Base-by-base conservation (phyloP, 2,113 vertebrate species). In the Prunella fulvescens region DNA sequence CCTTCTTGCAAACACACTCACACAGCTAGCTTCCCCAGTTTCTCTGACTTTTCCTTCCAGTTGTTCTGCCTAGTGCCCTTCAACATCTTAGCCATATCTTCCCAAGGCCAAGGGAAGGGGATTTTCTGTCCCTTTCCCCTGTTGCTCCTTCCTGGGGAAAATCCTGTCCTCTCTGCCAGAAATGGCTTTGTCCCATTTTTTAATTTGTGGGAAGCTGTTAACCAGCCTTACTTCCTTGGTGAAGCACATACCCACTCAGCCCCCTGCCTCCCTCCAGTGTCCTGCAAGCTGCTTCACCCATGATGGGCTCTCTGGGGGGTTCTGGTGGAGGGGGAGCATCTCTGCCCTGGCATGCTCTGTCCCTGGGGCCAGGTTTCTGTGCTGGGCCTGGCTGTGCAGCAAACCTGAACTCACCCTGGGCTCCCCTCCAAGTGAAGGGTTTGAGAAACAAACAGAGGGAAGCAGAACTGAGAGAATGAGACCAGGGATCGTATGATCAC, bases 51-150 rank as follows among this genome's bases (percentile, higher is more conserved):
- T 45, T 44, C 47, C 88, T 76, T 62, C 42, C 31, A 9, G 33
- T 35, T 71, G 47, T 42, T 85, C 56, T 8, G 1, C 31, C 50
- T 24, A 13, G 50, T 48, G 53, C 22, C 17, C 33, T 53, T 51
- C 44, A 19, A 8, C 13, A 48, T 47, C 45, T 56, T n/a, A 33
- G 62, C 28, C 35, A 65, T 35, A 51, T 60, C 61, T 78, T 50
- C 42, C 42, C 2, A 3, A 25, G 40, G 35, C 67, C 11, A 2
- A 12, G 26, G 45, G 25, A 65, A 81, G 31, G 11, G 0, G 0
- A 74, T n/a, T 81, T 74, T 45, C 23, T 19, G 14, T 11, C n/a
- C 28, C 6, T 29, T 57, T 77, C 26, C 25, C 76, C 61, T 22
- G 10, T 11, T 65, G 20, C 19, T 73, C 39, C 45, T 83, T 86